Percentiles rank a stretch among this genome's conserved stretches.
phyloP scores from a whole-genome alignment of 1,140 invertebrate species.

The Drosophila bocqueti region DNA sequence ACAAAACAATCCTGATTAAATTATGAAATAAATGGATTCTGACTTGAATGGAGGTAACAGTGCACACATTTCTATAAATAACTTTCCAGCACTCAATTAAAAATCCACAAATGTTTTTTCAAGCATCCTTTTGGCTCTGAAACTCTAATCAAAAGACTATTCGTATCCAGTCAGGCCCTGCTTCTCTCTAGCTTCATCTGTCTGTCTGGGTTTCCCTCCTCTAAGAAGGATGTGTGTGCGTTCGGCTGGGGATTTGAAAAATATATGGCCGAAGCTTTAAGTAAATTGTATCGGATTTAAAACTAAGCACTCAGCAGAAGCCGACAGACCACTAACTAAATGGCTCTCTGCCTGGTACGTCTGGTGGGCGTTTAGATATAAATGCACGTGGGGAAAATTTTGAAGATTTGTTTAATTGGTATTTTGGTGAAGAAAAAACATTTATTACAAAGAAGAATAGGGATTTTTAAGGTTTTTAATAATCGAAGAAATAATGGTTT shows the following conservation, averaged over 20 bases:
- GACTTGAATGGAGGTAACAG: not conserved
- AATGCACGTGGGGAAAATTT: not conserved
- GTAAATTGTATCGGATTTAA: conserved; percentile 74
- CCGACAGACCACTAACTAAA: conserved; percentile 68
- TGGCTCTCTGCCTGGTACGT: conserved; percentile 40
- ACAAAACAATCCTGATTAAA: conserved; percentile 11
- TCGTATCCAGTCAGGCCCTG: not conserved
- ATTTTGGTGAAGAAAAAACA: not conserved
- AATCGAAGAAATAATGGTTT: not conserved
- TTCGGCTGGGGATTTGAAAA: conserved; percentile 31
- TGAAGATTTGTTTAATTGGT: not conserved
- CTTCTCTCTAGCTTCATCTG: not conserved
- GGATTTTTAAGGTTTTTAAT: not conserved
- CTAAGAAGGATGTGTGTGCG: conserved; percentile 9
- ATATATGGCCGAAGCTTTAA: conserved; percentile 69
- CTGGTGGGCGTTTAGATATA: conserved; percentile 2
- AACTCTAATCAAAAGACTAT: conserved; percentile 44
- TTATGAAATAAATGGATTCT: conserved; percentile 18
- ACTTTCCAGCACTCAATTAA: conserved; percentile 61
- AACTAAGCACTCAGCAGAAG: conserved; percentile 61
- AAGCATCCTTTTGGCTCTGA: conserved; percentile 24
- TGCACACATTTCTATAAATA: not conserved
- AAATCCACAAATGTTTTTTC: conserved; percentile 49
- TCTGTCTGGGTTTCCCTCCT: not conserved
- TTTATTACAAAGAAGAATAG: not conserved